Percentiles rank a stretch among this genome's conserved stretches.
phyloP scores from a whole-genome alignment of 2,797 vertebrate species.

The Vespertilio murinus region DNA sequence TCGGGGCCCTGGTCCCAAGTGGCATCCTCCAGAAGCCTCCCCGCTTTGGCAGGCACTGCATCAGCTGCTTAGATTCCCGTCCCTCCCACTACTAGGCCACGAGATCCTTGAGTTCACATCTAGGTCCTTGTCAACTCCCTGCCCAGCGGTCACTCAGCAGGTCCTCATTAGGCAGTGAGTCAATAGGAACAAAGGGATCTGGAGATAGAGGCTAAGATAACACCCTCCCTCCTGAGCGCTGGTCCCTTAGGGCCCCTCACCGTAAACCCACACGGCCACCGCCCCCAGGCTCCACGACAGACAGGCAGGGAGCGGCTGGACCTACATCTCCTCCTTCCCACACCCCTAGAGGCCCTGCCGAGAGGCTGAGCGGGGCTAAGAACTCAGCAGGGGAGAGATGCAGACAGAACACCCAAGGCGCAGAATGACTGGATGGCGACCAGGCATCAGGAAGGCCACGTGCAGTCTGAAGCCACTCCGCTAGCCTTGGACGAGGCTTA shows the following conservation, averaged over 20 bases:
- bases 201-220: background rate
- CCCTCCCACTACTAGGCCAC: background rate
- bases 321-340: background rate
- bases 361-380: background rate
- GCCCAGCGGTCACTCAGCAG: background rate
- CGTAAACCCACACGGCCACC: background rate
- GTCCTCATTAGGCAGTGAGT: background rate
- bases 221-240: background rate
- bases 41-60: background rate
- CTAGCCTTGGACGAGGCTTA: accelerated
- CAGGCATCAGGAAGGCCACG: accelerated
- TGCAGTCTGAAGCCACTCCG: accelerated
- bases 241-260: background rate
- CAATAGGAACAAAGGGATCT: background rate
- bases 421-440: accelerated
- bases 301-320: background rate
- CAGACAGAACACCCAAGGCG: accelerated
- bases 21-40: background rate
- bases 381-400: background rate
- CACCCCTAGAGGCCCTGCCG: background rate
- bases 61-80: background rate
- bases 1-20: background rate
- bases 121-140: background rate
- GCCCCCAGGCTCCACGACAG: background rate
- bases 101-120: background rate